Percentiles rank a stretch among this genome's conserved stretches.
These are phyloP conservation scores for Naso thynnoides DNA, from an alignment of 2,797 vertebrate species.

Conservation along the genomic window DNA sequence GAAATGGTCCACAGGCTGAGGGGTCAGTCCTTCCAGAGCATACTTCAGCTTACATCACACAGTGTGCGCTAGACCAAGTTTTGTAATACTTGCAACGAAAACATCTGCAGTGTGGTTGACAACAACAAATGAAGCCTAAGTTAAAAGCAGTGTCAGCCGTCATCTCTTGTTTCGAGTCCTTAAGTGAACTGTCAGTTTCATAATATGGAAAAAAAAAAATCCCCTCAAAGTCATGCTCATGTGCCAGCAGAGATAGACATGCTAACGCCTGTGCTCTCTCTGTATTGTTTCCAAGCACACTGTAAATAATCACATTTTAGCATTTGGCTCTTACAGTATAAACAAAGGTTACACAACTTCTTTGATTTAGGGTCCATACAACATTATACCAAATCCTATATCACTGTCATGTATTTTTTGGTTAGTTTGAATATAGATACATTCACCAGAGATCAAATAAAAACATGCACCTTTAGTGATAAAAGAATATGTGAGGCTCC, in stretches of 20 bases:
- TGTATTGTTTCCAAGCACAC: background rate
- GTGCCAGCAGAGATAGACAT: slow-evolving; percentile 12
- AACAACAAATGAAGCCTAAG: slow-evolving; percentile 12
- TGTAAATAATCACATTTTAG: slow-evolving; percentile 30
- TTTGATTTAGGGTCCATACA: slow-evolving; percentile 12
- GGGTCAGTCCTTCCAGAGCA: slow-evolving; percentile 47
- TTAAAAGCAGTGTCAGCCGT: slow-evolving; percentile 1
- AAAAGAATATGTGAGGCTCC: background rate
- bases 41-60: slow-evolving; percentile 13
- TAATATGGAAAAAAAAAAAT: slow-evolving; percentile 15
- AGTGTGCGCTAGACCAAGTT: slow-evolving; percentile 5
- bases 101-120: slow-evolving; percentile 14
- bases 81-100: slow-evolving; percentile 4
- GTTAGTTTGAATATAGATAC: background rate
- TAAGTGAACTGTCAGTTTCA: slow-evolving; percentile 32
- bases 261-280: slow-evolving; percentile 17
- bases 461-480: background rate
- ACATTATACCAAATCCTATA: background rate
- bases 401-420: background rate
- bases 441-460: background rate
- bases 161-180: slow-evolving; percentile 32
- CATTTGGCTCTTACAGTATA: background rate
- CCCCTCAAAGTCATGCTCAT: slow-evolving; percentile 15
- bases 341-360: background rate
- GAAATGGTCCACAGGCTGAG: slow-evolving; percentile 26